Conservation (phyloP, 2,113 vertebrate genomes). For the Paramormyrops kingsleyae region DNA sequence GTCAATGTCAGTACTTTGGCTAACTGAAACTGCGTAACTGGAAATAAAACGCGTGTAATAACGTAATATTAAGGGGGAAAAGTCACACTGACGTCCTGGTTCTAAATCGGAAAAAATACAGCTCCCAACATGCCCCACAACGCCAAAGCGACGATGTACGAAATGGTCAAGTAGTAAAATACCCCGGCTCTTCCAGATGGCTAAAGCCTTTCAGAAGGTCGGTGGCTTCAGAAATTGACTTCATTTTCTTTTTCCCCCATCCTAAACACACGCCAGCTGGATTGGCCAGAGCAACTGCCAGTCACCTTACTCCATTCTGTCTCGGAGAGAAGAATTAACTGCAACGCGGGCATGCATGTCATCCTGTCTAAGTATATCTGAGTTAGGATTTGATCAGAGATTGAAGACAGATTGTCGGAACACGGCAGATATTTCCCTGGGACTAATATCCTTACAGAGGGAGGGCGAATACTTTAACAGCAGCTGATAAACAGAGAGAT, state of each 20-base stretch:
- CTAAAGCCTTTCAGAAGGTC: background rate
- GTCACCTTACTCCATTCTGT: slow-evolving; percentile 45
- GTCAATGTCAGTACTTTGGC: background rate
- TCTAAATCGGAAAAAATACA: background rate
- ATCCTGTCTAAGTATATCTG: slow-evolving; percentile 7
- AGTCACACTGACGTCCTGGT: background rate
- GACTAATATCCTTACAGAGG: background rate
- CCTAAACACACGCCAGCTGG: slow-evolving; percentile 13
- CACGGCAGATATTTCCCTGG: background rate
- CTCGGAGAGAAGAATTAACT: slow-evolving; percentile 60
- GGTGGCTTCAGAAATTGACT: background rate
- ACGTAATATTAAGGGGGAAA: background rate
- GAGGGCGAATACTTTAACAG: background rate
- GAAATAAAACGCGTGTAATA: background rate
- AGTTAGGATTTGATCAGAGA: slow-evolving; percentile 23
- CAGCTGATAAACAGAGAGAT: background rate
- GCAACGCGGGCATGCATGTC: slow-evolving; percentile 46
- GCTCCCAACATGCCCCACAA: slow-evolving; percentile 13
- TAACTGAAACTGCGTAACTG: background rate
- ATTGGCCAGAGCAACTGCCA: slow-evolving; percentile 56
- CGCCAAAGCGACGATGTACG: background rate
- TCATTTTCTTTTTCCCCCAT: slow-evolving; percentile 20
- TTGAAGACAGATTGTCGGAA: background rate
- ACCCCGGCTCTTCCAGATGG: background rate
- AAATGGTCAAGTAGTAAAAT: background rate